These are phyloP conservation scores for Odontophorus gujanensis DNA, from an alignment of 2,113 vertebrate species.

Conservation along the genomic window DNA sequence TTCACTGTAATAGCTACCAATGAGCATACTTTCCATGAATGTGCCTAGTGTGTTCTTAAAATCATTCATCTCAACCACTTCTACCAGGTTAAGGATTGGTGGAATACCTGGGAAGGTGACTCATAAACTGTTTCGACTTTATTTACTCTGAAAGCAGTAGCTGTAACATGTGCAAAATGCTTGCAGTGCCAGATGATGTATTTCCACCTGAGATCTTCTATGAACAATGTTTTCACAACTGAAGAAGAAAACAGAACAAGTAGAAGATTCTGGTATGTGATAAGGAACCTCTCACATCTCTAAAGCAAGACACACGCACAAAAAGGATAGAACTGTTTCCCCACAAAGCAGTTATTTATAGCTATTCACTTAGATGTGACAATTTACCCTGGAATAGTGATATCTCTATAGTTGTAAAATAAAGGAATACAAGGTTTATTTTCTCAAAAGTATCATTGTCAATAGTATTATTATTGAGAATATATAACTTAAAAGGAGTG, in stretches of 20 bases:
- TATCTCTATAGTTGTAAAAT: neutral
- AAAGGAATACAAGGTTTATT: neutral
- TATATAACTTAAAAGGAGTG: accelerated
- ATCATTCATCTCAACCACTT: neutral
- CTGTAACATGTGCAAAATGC: neutral
- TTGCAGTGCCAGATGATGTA: neutral
- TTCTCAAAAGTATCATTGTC: neutral
- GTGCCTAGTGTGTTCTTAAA: neutral
- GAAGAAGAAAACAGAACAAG: neutral
- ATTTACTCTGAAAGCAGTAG: neutral
- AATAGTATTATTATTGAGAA: neutral
- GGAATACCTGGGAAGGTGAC: neutral
- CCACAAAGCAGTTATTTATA: too few relatives aligned
- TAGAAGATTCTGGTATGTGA: neutral
- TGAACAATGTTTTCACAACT: neutral
- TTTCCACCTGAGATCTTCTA: neutral
- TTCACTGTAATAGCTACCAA: neutral
- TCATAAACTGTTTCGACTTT: neutral
- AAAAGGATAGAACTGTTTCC: neutral
- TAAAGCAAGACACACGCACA: neutral
- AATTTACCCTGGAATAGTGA: neutral
- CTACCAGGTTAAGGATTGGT: neutral
- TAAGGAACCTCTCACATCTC: neutral
- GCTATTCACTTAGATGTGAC: too few relatives aligned
- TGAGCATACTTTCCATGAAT: accelerated